Percentiles rank a stretch among this genome's conserved stretches.
Evolutionary conservation across 92 coral and sea anemone species (phyloP).

Genomic region (Virgularia gustaviana): DNA sequence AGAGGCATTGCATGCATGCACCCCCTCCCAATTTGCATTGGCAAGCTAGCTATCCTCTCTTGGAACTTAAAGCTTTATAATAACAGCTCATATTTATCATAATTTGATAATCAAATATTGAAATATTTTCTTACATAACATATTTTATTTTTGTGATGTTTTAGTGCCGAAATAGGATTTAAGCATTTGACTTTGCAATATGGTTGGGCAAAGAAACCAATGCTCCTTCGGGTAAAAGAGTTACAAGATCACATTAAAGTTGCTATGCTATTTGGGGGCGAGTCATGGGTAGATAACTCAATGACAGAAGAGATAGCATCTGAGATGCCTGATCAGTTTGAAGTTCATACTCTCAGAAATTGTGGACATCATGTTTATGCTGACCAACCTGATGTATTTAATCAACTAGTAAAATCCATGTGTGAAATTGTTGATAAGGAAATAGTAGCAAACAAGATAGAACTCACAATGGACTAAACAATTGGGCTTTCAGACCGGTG

Average conservation of each 20-base stretch:
- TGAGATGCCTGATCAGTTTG: slow-evolving; percentile 44
- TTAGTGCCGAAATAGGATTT: slow-evolving; percentile 92
- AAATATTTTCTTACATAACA: background rate
- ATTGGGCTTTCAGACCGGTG: too few species aligned
- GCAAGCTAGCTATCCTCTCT: background rate
- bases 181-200: slow-evolving; percentile 67
- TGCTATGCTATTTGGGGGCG: slow-evolving; percentile 70
- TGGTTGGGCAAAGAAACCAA: slow-evolving; percentile 95
- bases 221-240: slow-evolving; percentile 70
- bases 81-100: background rate
- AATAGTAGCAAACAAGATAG: background rate
- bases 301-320: slow-evolving; percentile 45
- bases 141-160: background rate
- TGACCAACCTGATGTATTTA: slow-evolving; percentile 69
- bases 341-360: slow-evolving; percentile 54
- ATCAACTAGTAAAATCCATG: slow-evolving; percentile 51
- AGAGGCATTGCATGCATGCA: too few species aligned
- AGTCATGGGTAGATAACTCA: slow-evolving; percentile 73
- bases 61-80: background rate
- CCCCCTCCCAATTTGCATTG: background rate
- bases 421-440: slow-evolving; percentile 58
- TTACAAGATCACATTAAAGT: slow-evolving; percentile 63
- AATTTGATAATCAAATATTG: background rate
- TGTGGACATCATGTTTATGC: slow-evolving; percentile 98
- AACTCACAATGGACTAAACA: background rate